These are phyloP conservation scores for Saguinus imperator DNA, from an alignment of 2,113 vertebrate genomes.

Conservation along the genomic window DNA sequence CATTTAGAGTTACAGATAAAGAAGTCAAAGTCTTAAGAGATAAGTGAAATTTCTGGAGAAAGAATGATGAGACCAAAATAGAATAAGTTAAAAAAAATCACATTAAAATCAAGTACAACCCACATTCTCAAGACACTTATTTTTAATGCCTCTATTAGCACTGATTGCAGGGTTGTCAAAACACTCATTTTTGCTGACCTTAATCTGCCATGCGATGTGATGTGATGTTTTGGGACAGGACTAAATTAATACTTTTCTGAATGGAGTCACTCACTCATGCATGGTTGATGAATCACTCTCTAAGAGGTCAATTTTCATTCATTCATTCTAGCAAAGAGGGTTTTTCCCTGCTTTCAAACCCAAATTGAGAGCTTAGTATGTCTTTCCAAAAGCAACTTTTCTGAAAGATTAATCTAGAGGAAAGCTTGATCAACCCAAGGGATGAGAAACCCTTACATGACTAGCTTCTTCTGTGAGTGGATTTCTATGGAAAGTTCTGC, in stretches of 20 bases:
- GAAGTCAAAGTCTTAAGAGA: neutral
- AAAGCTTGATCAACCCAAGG: neutral
- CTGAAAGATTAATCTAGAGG: neutral
- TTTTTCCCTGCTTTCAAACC: neutral
- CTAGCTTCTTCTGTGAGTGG: neutral
- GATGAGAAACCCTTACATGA: neutral
- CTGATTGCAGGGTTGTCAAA: neutral
- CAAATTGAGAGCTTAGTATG: accelerated
- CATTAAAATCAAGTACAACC: neutral
- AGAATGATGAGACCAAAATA: neutral
- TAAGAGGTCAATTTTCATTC: neutral
- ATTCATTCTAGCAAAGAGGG: neutral
- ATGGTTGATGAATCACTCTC: neutral
- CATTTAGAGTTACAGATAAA: neutral
- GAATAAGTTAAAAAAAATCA: neutral
- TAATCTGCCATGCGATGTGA: neutral
- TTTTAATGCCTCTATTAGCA: neutral
- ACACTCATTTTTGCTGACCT: neutral
- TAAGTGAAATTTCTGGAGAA: neutral
- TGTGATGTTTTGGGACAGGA: neutral
- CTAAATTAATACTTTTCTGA: neutral
- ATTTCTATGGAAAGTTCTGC: neutral
- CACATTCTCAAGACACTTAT: neutral
- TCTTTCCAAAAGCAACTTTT: neutral
- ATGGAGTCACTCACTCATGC: neutral